phyloP scores from a whole-genome alignment of 2,113 vertebrate genomes.

The Colius striatus region DNA sequence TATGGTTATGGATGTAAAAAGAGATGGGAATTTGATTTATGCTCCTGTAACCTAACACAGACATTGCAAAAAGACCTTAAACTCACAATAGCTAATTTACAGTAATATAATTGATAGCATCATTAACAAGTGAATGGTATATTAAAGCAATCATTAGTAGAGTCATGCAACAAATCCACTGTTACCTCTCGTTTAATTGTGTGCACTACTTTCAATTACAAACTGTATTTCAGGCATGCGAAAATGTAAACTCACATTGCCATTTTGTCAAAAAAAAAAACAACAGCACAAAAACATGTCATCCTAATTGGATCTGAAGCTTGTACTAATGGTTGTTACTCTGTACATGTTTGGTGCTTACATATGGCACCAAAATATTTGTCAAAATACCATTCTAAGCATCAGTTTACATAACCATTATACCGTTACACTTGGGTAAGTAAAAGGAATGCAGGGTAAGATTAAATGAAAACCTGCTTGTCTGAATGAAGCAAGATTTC shows the following conservation, averaged over 20 bases:
- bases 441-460: not conserved
- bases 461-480: not conserved
- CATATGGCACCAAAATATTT: not conserved
- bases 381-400: not conserved
- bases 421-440: not conserved
- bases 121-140: not conserved
- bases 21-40: constrained; percentile 24
- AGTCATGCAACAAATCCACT: not conserved
- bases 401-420: not conserved
- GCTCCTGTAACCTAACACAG: constrained; percentile 20
- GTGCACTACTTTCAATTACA: not conserved
- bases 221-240: not conserved
- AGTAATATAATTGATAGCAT: constrained; percentile 22
- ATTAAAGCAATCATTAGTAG: not conserved
- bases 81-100: constrained; percentile 23
- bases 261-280: not conserved
- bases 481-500: not conserved
- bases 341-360: not conserved
- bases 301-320: not conserved
- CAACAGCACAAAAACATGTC: not conserved
- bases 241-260: not conserved
- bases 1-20: constrained; percentile 44
- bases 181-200: not conserved
- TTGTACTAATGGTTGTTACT: not conserved
- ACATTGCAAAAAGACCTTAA: constrained; percentile 25